Percentiles rank a stretch among this genome's conserved stretches.
phyloP scores from a whole-genome alignment of 2,888 invertebrate genomes.

The Tenthredo distinguenda region DNA sequence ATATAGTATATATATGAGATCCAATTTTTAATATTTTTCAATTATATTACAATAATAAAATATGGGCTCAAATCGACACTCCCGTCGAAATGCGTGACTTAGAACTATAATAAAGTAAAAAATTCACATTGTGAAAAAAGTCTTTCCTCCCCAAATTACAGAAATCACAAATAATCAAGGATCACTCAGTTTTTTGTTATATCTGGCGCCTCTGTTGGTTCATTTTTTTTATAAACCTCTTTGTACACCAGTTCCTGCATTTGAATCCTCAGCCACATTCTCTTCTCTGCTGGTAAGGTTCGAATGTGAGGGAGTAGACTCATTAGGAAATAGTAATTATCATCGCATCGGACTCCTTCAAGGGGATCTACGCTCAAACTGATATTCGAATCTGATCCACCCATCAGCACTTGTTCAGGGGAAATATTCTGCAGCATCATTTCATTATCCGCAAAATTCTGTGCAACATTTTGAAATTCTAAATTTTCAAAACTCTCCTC shows the following conservation, averaged over 20 bases:
- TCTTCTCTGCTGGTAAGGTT: conserved; percentile 72
- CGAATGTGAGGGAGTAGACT: conserved; percentile 75
- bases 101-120: conserved; percentile 29
- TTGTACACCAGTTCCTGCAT: conserved; percentile 76
- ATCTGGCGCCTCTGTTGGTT: not conserved
- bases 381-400: conserved; percentile 67
- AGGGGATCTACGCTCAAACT: conserved; percentile 67
- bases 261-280: conserved; percentile 75
- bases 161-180: not conserved
- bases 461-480: conserved; percentile 67
- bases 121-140: conserved; percentile 28
- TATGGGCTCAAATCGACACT: conserved; percentile 12
- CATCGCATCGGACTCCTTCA: conserved; percentile 72
- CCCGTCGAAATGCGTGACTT: conserved; percentile 4
- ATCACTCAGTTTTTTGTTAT: not conserved
- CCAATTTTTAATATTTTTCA: conserved; percentile 16
- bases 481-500: conserved; percentile 68
- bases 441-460: conserved; percentile 68
- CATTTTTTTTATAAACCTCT: conserved; percentile 70
- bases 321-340: conserved; percentile 77
- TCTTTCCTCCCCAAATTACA: not conserved
- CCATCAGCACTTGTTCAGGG: conserved; percentile 71
- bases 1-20: conserved; percentile 37
- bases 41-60: conserved; percentile 45
- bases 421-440: conserved; percentile 73